These are phyloP conservation scores for Actinia equina DNA, from an alignment of 64 coral and sea anemone species.

Conservation along the genomic window DNA sequence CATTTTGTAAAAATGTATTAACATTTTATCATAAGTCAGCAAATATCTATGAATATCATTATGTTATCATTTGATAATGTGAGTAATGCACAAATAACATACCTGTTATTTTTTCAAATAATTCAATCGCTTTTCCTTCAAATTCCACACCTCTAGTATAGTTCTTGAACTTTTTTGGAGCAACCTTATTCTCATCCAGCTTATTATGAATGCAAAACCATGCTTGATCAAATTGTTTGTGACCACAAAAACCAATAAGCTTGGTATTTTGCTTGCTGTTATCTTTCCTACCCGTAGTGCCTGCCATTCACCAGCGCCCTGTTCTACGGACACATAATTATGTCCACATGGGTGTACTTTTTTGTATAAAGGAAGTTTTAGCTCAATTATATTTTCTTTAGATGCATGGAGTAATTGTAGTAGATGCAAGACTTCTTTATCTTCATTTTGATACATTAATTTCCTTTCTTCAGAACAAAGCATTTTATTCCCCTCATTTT, in stretches of 20 bases:
- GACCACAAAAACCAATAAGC: constrained; percentile 25
- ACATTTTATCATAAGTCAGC: constrained; percentile 10
- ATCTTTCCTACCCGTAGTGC: constrained; percentile 14
- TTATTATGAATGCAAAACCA: constrained; percentile 38
- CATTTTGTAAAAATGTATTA: constrained; percentile 15
- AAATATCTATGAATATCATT: neutral
- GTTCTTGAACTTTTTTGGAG: constrained; percentile 14
- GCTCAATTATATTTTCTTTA: constrained; percentile 20
- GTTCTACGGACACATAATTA: constrained; percentile 22
- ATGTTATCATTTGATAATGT: neutral
- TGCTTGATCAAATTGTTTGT: constrained; percentile 30
- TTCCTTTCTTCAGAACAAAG: neutral
- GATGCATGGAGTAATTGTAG: constrained; percentile 12
- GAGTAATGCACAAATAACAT: constrained; percentile 20
- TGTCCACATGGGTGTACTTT: constrained; percentile 15
- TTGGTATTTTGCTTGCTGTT: constrained; percentile 31
- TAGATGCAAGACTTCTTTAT: constrained; percentile 9
- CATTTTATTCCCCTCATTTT: too few relatives aligned
- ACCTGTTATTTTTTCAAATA: constrained; percentile 21
- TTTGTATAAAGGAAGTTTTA: constrained; percentile 28
- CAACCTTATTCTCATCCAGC: constrained; percentile 26
- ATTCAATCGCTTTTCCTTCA: constrained; percentile 20
- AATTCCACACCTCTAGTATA: constrained; percentile 20
- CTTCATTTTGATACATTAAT: constrained; percentile 15
- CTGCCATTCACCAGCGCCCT: constrained; percentile 16